These are phyloP conservation scores for Morpho achilles DNA, from an alignment of 2,888 invertebrate species.

Conservation along the genomic window DNA sequence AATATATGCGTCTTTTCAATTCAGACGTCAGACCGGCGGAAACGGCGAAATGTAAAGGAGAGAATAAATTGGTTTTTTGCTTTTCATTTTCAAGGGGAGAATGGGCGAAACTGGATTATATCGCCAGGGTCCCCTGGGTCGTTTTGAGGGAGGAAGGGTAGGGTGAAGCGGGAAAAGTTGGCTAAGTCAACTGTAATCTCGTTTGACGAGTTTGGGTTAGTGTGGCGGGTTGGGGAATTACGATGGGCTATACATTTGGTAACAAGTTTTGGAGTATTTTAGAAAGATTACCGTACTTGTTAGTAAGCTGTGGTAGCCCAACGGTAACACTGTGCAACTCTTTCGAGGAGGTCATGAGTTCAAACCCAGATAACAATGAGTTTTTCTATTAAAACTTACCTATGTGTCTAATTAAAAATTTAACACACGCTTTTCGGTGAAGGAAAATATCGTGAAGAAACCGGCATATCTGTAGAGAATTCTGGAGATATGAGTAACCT, in stretches of 20 bases:
- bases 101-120: conserved; percentile 66
- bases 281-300: neutral
- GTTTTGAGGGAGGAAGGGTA: conserved; percentile 30
- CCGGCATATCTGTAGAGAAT: too few species aligned
- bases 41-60: conserved; percentile 24
- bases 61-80: conserved; percentile 40
- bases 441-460: too few species aligned
- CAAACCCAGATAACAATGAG: neutral
- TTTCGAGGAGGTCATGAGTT: too few species aligned
- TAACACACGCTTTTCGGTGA: too few species aligned
- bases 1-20: conserved; percentile 7
- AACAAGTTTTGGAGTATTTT: neutral
- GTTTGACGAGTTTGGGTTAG: conserved; percentile 45
- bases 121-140: conserved; percentile 44
- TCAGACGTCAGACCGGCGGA: conserved; percentile 14
- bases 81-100: conserved; percentile 51
- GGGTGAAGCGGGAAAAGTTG: conserved; percentile 45
- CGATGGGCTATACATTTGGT: conserved; percentile 9
- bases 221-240: conserved; percentile 25
- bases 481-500: too few species aligned
- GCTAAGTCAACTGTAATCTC: conserved; percentile 57
- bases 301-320: too few species aligned
- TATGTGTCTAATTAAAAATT: too few species aligned
- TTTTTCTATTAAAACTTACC: too few species aligned
- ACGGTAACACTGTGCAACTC: too few species aligned